A percentile compares a stretch with the other conserved stretches of the same genome.
These are phyloP conservation scores for Myiopsitta monachus DNA, from an alignment of 2,113 vertebrate species.

Conservation along the genomic window DNA sequence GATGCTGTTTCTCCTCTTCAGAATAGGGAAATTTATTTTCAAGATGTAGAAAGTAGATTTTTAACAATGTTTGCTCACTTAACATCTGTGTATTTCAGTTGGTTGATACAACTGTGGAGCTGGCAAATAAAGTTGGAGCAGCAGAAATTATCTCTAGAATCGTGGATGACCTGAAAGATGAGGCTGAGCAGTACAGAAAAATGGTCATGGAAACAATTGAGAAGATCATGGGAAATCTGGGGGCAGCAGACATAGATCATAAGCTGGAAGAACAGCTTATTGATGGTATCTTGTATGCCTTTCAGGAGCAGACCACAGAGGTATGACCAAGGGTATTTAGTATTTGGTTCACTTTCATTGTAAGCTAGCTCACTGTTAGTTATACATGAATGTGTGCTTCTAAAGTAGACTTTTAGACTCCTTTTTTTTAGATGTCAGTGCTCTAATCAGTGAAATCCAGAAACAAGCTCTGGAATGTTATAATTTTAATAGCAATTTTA, in stretches of 20 bases:
- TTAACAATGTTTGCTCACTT: not conserved
- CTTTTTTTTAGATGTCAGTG: not conserved
- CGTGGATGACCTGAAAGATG: slow-evolving; percentile 97
- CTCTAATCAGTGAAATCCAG: not conserved
- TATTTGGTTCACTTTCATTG: not conserved
- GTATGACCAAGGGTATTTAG: slow-evolving; percentile 58
- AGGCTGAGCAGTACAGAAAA: slow-evolving; percentile 98
- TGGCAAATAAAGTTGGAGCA: slow-evolving; percentile 98
- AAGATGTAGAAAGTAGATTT: not conserved
- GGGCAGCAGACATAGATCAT: slow-evolving; percentile 97
- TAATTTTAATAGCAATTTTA: not conserved
- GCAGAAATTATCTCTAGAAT: slow-evolving; percentile 98
- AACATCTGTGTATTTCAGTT: slow-evolving; percentile 71
- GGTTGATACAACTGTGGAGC: slow-evolving; percentile 97
- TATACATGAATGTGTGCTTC: not conserved
- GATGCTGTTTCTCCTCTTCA: not conserved
- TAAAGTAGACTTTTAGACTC: not conserved
- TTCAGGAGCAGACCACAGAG: slow-evolving; percentile 99
- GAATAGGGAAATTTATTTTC: not conserved
- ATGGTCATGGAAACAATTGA: slow-evolving; percentile 99
- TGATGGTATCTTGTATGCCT: slow-evolving; percentile 96
- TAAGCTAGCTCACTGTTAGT: not conserved
- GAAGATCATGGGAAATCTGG: slow-evolving; percentile 98
- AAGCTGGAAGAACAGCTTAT: slow-evolving; percentile 98
- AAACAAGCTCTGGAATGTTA: not conserved